Evolutionary conservation across 2,888 invertebrate species (phyloP), one percentile per base, ranked within the genome.

Genomic region (Mesodorylaimus sp.): DNA sequence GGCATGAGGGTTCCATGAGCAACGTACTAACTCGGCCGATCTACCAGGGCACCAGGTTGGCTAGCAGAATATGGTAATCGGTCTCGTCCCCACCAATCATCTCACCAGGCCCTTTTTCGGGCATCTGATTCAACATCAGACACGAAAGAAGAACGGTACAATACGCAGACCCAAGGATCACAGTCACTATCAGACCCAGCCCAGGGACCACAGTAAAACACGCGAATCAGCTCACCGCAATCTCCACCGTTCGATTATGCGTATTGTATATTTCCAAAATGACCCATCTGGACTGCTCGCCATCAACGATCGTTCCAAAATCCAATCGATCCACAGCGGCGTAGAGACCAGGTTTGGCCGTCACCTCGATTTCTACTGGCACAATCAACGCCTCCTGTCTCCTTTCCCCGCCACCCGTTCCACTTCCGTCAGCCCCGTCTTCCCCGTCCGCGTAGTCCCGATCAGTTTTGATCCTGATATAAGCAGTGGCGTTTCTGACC

Each of bases 351-450:
- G 79, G 68, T 46, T 63, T 68, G 54, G 54, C 50, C 53, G 52
- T 68, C 50, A 85, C 82, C 72, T 84, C 82, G 49, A 86, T 79
- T 71, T 85, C 85, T 44, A 86, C 76, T 28, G 85, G 84, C 55
- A 86, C 76, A 55, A 86, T 78, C 56, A 86, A 74, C 56, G 78
- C 72, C 63, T 79, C n/a, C n/a, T n/a, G n/a, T 77, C 55, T 62
- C 60, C 44, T 57, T 73, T 55, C 75, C 76, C 60, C 36, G 36
- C n/a, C 13, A n/a, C 36, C 36, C n/a, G 36, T 10, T 16, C 16
- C 10, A 10, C 16, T 10, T 16, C 16, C 36, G 10, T 32, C 36
- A 5, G 29, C 41, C 13, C 7, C 19, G n/a, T 41, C 19, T 21
- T 41, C 19, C 10, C 21, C 21, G 7, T 41, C 19, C 32, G 5